A percentile compares a stretch with the other conserved stretches of the same genome.
phyloP scores from a whole-genome alignment of 2,797 vertebrate species.

The Microctenopoma steveboyesi region DNA sequence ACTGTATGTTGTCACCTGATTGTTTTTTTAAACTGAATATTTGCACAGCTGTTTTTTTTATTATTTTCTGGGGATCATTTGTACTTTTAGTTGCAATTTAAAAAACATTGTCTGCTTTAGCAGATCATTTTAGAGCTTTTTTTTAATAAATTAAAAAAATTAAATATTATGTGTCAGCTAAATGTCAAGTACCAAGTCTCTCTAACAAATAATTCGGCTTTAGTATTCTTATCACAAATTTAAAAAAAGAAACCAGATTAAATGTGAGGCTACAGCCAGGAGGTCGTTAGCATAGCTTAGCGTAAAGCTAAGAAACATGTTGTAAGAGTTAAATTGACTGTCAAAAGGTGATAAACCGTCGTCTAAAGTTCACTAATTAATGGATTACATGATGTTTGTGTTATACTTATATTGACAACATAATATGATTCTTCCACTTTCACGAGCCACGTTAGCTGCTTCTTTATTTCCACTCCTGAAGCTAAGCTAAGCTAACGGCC shows the following conservation, averaged over 20 bases:
- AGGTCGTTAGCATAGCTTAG: neutral
- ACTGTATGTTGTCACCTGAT: conserved; percentile 1
- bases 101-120: conserved; percentile 1
- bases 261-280: neutral
- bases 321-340: no score
- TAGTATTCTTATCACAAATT: neutral
- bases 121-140: neutral
- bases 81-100: conserved; percentile 7
- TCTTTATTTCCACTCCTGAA: neutral
- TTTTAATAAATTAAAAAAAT: neutral
- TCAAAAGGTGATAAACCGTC: no score
- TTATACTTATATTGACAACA: no score
- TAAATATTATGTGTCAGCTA: neutral
- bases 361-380: neutral
- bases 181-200: neutral
- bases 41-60: conserved; percentile 53
- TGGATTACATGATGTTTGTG: neutral
- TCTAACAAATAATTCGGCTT: neutral
- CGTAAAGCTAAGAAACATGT: neutral
- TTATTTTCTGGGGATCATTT: conserved; percentile 30
- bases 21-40: conserved; percentile 50
- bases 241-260: no score
- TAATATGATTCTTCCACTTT: no score
- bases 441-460: no score
- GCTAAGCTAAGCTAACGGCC: neutral